Evolutionary conservation across 2,113 vertebrate genomes (phyloP), one percentile per base, ranked within the genome.

Genomic region (Epinephelus moara): DNA sequence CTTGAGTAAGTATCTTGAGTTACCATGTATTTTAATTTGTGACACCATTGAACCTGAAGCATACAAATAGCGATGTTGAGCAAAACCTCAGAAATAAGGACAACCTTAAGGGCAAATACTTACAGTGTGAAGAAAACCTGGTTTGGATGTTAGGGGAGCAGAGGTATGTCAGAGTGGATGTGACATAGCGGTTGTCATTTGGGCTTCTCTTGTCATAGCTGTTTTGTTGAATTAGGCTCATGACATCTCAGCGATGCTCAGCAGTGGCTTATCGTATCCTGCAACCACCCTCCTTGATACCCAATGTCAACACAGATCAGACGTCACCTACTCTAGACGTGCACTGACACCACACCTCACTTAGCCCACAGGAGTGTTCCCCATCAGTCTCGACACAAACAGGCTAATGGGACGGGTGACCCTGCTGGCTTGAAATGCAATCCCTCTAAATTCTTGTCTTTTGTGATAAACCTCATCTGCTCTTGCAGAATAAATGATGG

Each of bases 241-340:
- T 78, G 76, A 81, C 64, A 75, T 89, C 60, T 81, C 53, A 89
- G 72, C 21, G 60, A 61, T 56, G 70, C 76, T 80, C 75, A 56
- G 23, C 15, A 55, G 87, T 74, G 59, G 47, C 75, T 70, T 70
- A 56, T 83, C 19, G 4, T 75, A 40, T 78, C 73, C 67, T 42
- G 42, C 33, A 85, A 67, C 85, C 52, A 74, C 78, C 42, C 57
- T 76, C 49, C 56, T 67, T 75, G 56, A 74, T 82, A 45, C 49
- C 53, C 23, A 57, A n/a, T 82, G 87, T 89, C 87, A 85, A 21
- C 81, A 77, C 59, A 64, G 76, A 89, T 91, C 81, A 89, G 67
- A 60, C 37, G 40, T 84, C 52, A 66, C 59, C 62, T 57, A 53
- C 30, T 13, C 60, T 1, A 53, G 61, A 90, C 68, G 56, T 60